These are phyloP conservation scores for Scolopax bukidnonensis DNA, from an alignment of 2,797 vertebrate genomes.

Conservation along the genomic window DNA sequence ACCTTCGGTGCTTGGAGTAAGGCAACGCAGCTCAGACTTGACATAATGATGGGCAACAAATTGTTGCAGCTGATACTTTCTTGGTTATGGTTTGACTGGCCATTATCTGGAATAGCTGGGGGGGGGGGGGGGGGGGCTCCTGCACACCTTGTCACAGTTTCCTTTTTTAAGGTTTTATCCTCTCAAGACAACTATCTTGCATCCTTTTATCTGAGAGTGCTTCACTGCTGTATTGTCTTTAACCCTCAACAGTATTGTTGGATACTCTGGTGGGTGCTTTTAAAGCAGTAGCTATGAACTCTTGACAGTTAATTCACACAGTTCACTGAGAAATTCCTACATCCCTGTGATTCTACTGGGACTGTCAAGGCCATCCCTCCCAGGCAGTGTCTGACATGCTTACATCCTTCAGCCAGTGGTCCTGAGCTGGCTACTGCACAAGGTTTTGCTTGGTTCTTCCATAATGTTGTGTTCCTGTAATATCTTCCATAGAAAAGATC, in stretches of 20 bases:
- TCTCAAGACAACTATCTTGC: background rate
- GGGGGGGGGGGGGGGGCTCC: background rate
- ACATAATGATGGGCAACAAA: background rate
- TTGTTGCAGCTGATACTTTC: background rate
- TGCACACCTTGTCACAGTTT: background rate
- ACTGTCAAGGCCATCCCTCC: background rate
- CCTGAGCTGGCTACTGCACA: background rate
- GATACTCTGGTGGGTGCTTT: background rate
- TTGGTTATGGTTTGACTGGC: background rate
- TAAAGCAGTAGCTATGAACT: background rate
- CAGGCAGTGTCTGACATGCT: background rate
- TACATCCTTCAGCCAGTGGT: background rate
- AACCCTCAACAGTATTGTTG: background rate
- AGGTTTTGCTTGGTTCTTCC: background rate
- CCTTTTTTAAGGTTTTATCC: background rate
- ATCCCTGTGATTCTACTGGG: background rate
- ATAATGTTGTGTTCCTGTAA: background rate
- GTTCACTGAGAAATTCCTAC: background rate
- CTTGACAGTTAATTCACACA: fast-evolving
- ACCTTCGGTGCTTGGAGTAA: background rate
- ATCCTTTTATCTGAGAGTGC: background rate
- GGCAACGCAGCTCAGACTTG: background rate
- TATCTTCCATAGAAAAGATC: conserved; percentile 88
- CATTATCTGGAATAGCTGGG: background rate
- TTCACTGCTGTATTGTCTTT: background rate